phyloP scores from a whole-genome alignment of 30 jellyfish, hydroid and myxozoan genomes.

The Mastigias papua region DNA sequence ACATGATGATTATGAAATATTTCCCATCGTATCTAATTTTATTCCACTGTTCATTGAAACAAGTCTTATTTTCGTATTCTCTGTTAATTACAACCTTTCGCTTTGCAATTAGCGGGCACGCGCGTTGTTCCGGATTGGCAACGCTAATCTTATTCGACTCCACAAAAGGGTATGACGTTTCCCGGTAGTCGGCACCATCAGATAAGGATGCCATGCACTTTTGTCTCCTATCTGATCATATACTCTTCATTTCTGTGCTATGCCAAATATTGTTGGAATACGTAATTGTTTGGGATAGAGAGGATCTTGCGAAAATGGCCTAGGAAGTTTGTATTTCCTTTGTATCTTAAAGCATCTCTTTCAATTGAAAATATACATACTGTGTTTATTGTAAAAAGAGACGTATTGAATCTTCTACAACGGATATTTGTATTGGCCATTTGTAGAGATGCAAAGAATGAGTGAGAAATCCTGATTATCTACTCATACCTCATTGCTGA shows the following conservation, averaged over 20 bases:
- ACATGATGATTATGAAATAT: no score
- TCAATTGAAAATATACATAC: neutral
- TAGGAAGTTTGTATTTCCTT: neutral
- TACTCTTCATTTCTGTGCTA: neutral
- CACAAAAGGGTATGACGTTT: slow-evolving; percentile 5
- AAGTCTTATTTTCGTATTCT: neutral
- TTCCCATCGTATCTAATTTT: neutral
- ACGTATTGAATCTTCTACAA: neutral
- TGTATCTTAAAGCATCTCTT: neutral
- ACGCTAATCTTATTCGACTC: neutral
- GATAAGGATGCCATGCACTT: neutral
- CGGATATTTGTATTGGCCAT: no score
- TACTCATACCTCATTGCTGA: no score
- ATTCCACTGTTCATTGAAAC: neutral
- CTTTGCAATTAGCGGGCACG: slow-evolving; percentile 22
- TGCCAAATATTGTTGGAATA: slow-evolving; percentile 1
- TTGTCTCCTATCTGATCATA: neutral
- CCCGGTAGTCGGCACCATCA: slow-evolving; percentile 1
- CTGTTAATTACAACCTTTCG: slow-evolving; percentile 8
- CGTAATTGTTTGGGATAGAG: neutral
- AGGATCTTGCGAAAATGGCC: neutral
- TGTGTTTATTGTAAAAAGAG: neutral
- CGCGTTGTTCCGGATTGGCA: slow-evolving; percentile 35
- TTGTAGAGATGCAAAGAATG: no score
- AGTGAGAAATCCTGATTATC: no score